phyloP scores from a whole-genome alignment of 2,888 invertebrate genomes.

The Drosophila infuscata region DNA sequence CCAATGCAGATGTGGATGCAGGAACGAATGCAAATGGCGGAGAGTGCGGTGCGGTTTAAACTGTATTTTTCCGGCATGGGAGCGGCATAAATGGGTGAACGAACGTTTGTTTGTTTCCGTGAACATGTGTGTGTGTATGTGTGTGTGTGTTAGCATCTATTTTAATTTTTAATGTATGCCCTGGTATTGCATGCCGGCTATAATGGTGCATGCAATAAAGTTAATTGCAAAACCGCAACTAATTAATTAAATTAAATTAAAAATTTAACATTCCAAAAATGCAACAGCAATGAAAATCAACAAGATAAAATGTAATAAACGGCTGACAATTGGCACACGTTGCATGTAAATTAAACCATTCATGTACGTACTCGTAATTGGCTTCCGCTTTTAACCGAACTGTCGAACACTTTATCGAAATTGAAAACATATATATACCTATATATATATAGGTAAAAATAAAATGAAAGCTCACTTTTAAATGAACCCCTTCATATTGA shows the following conservation, averaged over 20 bases:
- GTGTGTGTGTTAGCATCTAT: conserved; percentile 58
- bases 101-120: conserved; percentile 30
- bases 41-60: conserved; percentile 58
- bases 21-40: conserved; percentile 34
- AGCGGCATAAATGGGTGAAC: conserved; percentile 42
- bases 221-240: conserved; percentile 84
- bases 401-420: conserved; percentile 58
- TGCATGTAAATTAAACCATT: conserved; percentile 74
- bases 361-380: conserved; percentile 45
- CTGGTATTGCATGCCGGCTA: conserved; percentile 63
- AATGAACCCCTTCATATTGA: neutral
- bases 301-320: conserved; percentile 79
- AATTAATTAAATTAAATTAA: conserved; percentile 84
- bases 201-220: conserved; percentile 83
- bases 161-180: conserved; percentile 74
- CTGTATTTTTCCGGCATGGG: conserved; percentile 54
- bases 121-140: conserved; percentile 35
- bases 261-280: conserved; percentile 79
- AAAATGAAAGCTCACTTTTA: neutral
- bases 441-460: neutral
- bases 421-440: neutral
- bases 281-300: conserved; percentile 75
- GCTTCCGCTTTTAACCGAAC: conserved; percentile 48
- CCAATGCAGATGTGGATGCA: conserved; percentile 11
- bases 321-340: conserved; percentile 77